Evolutionary conservation across 1,140 invertebrate genomes (phyloP), one percentile per base, ranked within the genome.

Genomic region (Palaemon carinicauda): DNA sequence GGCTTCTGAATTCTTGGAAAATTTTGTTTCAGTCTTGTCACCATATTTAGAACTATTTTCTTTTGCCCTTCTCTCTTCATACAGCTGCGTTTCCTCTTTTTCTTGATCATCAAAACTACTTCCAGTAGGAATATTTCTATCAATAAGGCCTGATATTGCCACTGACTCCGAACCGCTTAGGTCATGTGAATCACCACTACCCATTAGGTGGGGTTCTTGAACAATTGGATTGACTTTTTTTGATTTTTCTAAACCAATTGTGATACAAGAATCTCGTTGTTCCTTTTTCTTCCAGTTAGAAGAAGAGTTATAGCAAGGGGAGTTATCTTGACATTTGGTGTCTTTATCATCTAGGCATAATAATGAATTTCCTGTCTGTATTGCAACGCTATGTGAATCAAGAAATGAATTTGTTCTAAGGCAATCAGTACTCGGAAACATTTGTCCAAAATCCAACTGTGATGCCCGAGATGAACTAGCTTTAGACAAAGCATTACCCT

Each of bases 281-380:
- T 41, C 12, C 41, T 41, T 41, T 9, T 41, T 41, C 41, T 41
- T 41, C 41, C 12, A 12, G 12, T 12, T 41, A 41, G 0, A 7
- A 41, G 41, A 41, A 0, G 41, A 41, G 4, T 27, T 33, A 12
- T n/a, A 17, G 31, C 41, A 19, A 21, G 73, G 41, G 7, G 41
- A 50, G 10, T 56, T 80, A 21, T 1, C 33, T 7, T 17, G n/a
- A 51, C 29, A 51, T 77, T 78, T 19, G 15, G 27, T 84, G 33
- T 54, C 15, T 21, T 75, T 79, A 29, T 53, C 74, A 31, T 12
- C 24, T 17, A 54, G 10, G 21, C 69, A 73, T 71, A 86, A 33
- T 24, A 86, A 33, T 80, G 84, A 86, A 12, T 80, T 78, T 71
- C 84, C 51, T 41, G 84, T 86, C 60, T 86, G 84, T 31, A 86